phyloP scores from a whole-genome alignment of 2,113 vertebrate genomes.

The Oryzias javanicus region DNA sequence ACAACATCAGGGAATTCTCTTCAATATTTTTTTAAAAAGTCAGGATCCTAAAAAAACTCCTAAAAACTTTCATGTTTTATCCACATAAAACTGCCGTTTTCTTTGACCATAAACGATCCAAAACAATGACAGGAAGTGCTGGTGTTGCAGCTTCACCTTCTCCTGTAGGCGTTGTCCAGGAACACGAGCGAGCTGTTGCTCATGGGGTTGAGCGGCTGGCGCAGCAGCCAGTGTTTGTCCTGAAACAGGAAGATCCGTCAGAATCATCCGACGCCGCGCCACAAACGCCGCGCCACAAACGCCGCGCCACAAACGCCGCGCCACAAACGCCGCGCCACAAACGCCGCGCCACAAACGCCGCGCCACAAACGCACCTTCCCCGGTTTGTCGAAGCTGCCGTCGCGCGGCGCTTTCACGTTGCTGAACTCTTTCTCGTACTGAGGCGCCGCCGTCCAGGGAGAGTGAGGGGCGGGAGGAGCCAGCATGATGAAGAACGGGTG shows the following conservation, averaged over 20 bases:
- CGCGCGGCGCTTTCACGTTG: conserved; percentile 74
- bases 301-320: accelerated
- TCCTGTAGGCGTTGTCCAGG: conserved; percentile 75
- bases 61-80: too few species aligned
- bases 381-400: conserved; percentile 78
- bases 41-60: too few species aligned
- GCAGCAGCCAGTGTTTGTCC: conserved; percentile 83
- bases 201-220: conserved; percentile 79
- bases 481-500: conserved; percentile 81
- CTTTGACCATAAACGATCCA: too few species aligned
- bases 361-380: conserved; percentile 60
- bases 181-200: conserved; percentile 62
- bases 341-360: too few species aligned
- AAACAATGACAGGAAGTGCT: not conserved
- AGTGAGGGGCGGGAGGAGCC: conserved; percentile 77
- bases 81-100: too few species aligned
- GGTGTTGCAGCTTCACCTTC: conserved; percentile 50
- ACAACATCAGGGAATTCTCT: too few species aligned
- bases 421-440: conserved; percentile 70
- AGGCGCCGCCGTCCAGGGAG: conserved; percentile 78
- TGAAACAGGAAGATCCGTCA: conserved; percentile 28
- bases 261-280: not conserved
- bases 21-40: too few species aligned
- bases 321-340: too few species aligned
- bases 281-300: accelerated